Conservation (phyloP, 2,113 vertebrate species). For the Fukomys damarensis region DNA sequence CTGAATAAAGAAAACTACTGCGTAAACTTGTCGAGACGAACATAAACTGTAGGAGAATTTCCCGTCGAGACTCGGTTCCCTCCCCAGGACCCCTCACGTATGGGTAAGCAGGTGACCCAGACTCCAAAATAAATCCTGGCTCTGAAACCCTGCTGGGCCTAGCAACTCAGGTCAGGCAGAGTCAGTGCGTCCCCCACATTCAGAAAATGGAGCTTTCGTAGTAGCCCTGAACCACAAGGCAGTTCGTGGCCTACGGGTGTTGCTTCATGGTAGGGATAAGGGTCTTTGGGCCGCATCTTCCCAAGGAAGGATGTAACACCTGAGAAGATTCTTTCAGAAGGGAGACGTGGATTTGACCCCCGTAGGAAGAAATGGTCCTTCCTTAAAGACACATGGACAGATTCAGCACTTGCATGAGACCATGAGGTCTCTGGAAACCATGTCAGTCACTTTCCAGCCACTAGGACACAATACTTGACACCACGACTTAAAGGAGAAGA, state of each 20-base stretch:
- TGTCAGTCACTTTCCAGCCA: no score
- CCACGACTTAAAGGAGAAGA: no score
- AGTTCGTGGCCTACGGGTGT: background rate
- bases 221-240: background rate
- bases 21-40: background rate
- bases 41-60: background rate
- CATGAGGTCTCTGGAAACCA: no score
- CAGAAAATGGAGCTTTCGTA: background rate
- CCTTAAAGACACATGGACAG: background rate
- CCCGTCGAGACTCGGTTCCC: background rate
- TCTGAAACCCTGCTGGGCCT: background rate
- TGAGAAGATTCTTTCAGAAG: background rate
- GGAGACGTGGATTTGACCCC: background rate
- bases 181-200: background rate
- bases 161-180: no score
- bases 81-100: fast-evolving
- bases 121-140: background rate
- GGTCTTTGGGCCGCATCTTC: no score
- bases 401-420: no score
- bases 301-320: background rate
- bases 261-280: background rate
- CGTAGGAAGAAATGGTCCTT: background rate
- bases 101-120: background rate
- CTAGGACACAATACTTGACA: no score
- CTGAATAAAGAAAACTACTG: background rate